Evolutionary conservation across 2,797 vertebrate species (phyloP).

Genomic region (Melanotaenia nigrans): DNA sequence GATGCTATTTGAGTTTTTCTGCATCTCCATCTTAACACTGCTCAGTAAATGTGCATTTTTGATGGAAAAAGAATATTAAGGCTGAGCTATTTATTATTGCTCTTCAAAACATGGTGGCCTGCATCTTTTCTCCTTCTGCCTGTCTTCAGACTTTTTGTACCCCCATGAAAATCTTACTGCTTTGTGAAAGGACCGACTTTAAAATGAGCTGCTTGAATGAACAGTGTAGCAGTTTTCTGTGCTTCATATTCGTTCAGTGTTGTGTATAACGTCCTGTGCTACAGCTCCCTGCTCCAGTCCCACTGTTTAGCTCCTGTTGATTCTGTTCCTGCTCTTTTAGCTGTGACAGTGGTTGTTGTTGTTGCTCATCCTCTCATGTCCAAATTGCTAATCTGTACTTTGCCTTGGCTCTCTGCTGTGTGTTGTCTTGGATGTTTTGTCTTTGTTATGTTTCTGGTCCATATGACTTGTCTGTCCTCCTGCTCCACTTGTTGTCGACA

Average conservation of each 20-base stretch:
- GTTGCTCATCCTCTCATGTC: conserved; percentile 81
- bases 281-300: conserved; percentile 42
- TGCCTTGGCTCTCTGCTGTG: conserved; percentile 97
- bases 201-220: conserved; percentile 75
- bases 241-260: conserved; percentile 74
- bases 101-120: background rate
- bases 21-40: background rate
- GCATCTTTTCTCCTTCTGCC: background rate
- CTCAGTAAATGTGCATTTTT: background rate
- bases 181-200: conserved; percentile 69
- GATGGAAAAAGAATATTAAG: background rate
- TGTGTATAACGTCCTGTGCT: conserved; percentile 69
- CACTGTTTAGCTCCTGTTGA: conserved; percentile 58
- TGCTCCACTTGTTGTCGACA: conserved; percentile 84
- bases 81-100: background rate
- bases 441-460: conserved; percentile 78
- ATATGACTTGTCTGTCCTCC: conserved; percentile 65
- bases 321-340: conserved; percentile 72
- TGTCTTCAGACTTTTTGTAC: background rate
- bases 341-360: conserved; percentile 70
- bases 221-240: conserved; percentile 62
- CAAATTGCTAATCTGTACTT: conserved; percentile 94
- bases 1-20: background rate
- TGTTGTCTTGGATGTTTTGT: conserved; percentile 86
- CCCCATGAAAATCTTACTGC: conserved; percentile 5